Evolutionary conservation across 1,140 invertebrate species (phyloP).

Genomic region (Pararge aegeria): DNA sequence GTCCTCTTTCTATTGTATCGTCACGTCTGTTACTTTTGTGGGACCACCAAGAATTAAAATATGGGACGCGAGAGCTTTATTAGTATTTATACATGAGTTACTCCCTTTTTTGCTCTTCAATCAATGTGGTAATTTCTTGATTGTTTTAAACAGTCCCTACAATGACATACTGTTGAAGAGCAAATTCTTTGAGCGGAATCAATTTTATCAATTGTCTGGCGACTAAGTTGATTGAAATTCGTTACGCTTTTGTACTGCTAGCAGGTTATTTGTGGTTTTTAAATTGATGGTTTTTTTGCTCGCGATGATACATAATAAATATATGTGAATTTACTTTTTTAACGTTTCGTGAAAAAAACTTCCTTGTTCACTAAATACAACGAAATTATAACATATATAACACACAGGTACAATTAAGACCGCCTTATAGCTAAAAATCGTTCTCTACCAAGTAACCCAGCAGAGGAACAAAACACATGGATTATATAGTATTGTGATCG

Average conservation of each 20-base stretch:
- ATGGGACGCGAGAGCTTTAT: neutral
- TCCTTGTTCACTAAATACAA: too few relatives aligned
- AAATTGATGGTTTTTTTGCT: neutral
- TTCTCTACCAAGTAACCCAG: too few relatives aligned
- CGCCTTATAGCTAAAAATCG: too few relatives aligned
- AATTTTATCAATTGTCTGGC: slow-evolving; percentile 12
- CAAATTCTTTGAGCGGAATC: neutral
- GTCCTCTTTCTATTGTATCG: slow-evolving; percentile 41
- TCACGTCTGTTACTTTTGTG: slow-evolving; percentile 29
- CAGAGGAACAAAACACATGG: too few relatives aligned
- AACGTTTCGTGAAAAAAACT: too few relatives aligned
- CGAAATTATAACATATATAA: too few relatives aligned
- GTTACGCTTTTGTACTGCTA: slow-evolving; percentile 13
- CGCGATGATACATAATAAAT: neutral
- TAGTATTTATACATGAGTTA: neutral
- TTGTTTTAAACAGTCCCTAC: neutral
- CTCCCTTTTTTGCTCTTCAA: neutral
- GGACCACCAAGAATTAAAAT: slow-evolving; percentile 41
- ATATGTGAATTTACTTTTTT: neutral
- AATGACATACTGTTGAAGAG: neutral
- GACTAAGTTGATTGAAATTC: slow-evolving; percentile 27
- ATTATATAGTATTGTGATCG: too few relatives aligned
- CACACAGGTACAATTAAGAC: too few relatives aligned
- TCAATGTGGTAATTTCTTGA: slow-evolving; percentile 1
- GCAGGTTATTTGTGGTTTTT: neutral